Evolutionary conservation across 2,888 invertebrate species (phyloP).

Genomic region (Sisyra terminalis): DNA sequence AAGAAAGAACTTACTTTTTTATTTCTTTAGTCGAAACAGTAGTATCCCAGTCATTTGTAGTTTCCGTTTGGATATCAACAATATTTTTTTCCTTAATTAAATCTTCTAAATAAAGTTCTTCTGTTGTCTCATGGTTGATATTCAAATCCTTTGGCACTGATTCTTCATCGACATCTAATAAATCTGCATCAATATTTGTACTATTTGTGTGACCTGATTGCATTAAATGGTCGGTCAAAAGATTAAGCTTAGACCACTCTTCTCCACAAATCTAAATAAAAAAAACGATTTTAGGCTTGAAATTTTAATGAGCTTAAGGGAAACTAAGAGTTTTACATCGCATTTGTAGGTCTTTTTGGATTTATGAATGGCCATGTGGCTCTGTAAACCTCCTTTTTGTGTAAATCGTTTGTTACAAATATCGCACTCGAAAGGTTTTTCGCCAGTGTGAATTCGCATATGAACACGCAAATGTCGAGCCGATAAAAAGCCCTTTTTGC

Average conservation of each 20-base stretch:
- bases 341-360: slow-evolving; percentile 9
- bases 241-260: slow-evolving; percentile 9
- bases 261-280: slow-evolving; percentile 11
- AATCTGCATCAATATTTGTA: neutral
- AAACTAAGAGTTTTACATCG: slow-evolving; percentile 7
- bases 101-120: neutral
- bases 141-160: neutral
- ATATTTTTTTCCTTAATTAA: neutral
- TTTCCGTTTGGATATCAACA: neutral
- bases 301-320: neutral
- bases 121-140: slow-evolving; percentile 1
- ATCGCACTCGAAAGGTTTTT: slow-evolving; percentile 14
- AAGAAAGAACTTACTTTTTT: too few species aligned
- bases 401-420: slow-evolving; percentile 15
- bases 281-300: too few species aligned
- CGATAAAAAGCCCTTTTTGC: slow-evolving; percentile 17
- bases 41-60: too few species aligned
- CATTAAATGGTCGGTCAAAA: slow-evolving; percentile 9
- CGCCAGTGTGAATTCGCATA: slow-evolving; percentile 14
- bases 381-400: slow-evolving; percentile 12
- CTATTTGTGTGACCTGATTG: slow-evolving; percentile 11
- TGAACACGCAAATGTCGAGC: slow-evolving; percentile 17
- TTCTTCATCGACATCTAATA: neutral
- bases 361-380: slow-evolving; percentile 13
- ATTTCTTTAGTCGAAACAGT: too few species aligned